Evolutionary conservation across 1,140 invertebrate species (phyloP), one percentile per base, ranked within the genome.

Genomic region (Panonychus citri): DNA sequence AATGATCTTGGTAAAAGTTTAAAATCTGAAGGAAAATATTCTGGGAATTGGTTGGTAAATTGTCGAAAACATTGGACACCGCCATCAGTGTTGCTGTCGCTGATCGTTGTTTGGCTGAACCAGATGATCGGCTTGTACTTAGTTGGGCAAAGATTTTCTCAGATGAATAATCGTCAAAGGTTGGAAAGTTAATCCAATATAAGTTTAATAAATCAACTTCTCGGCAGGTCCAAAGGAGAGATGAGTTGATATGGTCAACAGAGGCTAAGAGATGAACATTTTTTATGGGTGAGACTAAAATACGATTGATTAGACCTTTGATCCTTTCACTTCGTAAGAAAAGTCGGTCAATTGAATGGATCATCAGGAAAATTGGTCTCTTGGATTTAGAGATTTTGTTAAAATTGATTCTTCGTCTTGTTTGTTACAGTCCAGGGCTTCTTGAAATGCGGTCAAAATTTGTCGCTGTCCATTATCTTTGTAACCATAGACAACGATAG

Each of bases 11-110:
- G 64, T 89, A 85, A 70, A 85, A 73, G 62, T 82, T 77, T 1
- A 82, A 77, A 49, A 94, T 75, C 28, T 90, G 71, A 57, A 81
- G 74, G 68, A 88, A 91, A 60, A 94, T 86, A 34, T 79, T 77
- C 65, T 82, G 81, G 1, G 87, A 82, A 69, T 93, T 94, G 12
- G 76, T 75, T 0, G 85, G 90, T 15, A 94, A 71, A 3, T 87
- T 90, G 53, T 78, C 76, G 70, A 85, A 89, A 5, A 95, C 85
- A 67, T 86, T 89, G 21, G 77, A 75, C 26, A 93, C 71, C 0
- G 88, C 90, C n/a, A 19, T 4, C 15, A 46, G 13, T n/a, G 43
- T 46, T n/a, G 21, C 2, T 3, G n/a, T 8, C 10, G n/a, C n/a
- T 1, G n/a, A 21, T 21, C 21, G n/a, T n/a, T 19, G 43, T 46